Conservation (phyloP, 2,113 vertebrate species). For the Lophochroa leadbeateri region DNA sequence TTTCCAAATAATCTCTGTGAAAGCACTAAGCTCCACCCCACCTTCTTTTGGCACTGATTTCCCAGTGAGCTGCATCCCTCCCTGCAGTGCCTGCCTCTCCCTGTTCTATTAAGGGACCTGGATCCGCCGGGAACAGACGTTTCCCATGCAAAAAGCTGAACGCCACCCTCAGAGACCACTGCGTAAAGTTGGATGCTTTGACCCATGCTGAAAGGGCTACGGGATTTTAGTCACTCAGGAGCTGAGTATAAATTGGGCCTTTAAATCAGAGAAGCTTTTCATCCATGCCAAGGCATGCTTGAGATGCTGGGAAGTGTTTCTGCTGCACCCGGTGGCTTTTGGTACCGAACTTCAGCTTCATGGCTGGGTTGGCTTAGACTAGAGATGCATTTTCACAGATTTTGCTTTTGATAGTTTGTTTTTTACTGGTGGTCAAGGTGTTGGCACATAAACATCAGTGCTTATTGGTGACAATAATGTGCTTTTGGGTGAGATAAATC, state of each 20-base stretch:
- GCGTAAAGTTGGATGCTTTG: rapidly evolving
- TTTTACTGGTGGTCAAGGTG: not conserved
- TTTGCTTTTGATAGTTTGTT: not conserved
- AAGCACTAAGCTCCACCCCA: not conserved
- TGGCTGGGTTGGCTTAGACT: not conserved
- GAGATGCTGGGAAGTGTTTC: not conserved
- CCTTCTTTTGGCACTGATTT: not conserved
- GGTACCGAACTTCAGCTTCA: not conserved
- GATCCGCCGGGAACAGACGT: rapidly evolving
- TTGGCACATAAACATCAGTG: not conserved
- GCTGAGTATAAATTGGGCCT: not conserved
- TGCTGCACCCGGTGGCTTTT: not conserved
- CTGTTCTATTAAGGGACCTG: not conserved
- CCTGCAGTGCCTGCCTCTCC: not conserved
- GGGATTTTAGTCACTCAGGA: not conserved
- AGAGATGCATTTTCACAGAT: not conserved
- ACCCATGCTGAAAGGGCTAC: not conserved
- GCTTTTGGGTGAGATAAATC: not conserved
- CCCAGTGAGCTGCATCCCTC: not conserved
- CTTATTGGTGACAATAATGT: rapidly evolving
- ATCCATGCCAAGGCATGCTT: not conserved
- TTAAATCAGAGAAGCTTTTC: not conserved
- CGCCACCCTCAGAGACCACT: not conserved
- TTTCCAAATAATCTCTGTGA: not conserved
- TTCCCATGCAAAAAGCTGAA: not conserved